Base-by-base conservation (phyloP, 2,113 vertebrate species). In the Dipodomys merriami region DNA sequence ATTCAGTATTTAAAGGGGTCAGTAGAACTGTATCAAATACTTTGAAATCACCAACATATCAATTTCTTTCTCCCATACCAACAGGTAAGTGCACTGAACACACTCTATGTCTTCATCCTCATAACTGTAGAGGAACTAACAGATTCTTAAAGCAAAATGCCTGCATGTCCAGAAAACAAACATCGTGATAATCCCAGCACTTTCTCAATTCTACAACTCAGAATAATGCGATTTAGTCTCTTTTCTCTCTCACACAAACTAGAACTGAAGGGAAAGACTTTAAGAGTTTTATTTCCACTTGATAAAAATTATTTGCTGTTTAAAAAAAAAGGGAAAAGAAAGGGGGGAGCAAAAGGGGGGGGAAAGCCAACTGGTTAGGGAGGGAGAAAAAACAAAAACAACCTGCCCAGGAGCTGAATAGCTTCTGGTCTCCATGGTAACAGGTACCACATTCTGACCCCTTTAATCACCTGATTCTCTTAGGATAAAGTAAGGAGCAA, bases 391-490 rank as follows among this genome's bases (percentile, higher is more conserved):
- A 53, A 53, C 8, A 39, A 39, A 76, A 88, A 57, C 60, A 94
- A 57, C 46, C 76, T 6, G 27, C 30, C 6, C 13, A 68, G 53
- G 44, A 87, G 22, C 90, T 13, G 46, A 86, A 44, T 49, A 79
- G 49, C 78, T 91, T 94, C 81, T 39, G 53, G 91, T 96, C 73
- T 94, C 95, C 96, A 94, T 90, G 78, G 95, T 65, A 96, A 95
- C 94, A 46, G 33, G 20, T 77, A 29, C 49, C 71, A 18, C 6
- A 67, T 7, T 76, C 89, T 82, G 81, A 92, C 95, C 91, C 81
- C 65, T 88, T 83, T 79, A 80, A 86, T 92, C 93, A 89, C 81
- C 90, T 83, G 78, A 83, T 69, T 92, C 83, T 90, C 89, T 79
- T 79, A 62, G 39, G 64, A 81, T 74, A 91, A 93, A 83, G 57